Conservation (phyloP, 2,888 invertebrate genomes). For the Eledona agricola region DNA sequence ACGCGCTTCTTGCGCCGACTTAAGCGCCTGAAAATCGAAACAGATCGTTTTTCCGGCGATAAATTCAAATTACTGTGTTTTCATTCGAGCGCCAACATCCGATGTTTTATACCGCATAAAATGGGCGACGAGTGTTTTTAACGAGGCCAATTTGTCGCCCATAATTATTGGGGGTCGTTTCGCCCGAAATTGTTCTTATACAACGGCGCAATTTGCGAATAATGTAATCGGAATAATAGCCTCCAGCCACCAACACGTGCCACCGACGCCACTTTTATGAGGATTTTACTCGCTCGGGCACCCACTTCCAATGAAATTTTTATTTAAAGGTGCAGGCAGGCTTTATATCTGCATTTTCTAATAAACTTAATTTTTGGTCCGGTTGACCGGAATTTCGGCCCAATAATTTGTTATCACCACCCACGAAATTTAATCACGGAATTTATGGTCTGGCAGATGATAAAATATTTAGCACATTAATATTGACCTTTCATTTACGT, state of each 20-base stretch:
- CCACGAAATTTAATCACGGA: too few relatives aligned
- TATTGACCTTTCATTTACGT: too few relatives aligned
- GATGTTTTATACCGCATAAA: conserved; percentile 9
- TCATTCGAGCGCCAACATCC: conserved; percentile 10
- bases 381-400: too few relatives aligned
- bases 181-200: conserved; percentile 2
- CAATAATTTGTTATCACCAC: too few relatives aligned
- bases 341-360: too few relatives aligned
- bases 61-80: conserved; percentile 19
- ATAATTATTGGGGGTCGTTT: conserved; percentile 1
- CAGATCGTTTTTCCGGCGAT: conserved; percentile 15
- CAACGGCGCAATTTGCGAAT: conserved; percentile 13
- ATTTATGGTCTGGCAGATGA: too few relatives aligned
- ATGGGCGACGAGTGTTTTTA: conserved; percentile 9
- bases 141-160: conserved; percentile 9
- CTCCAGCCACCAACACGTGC: not conserved
- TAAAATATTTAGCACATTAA: too few relatives aligned
- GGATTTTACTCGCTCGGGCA: not conserved
- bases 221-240: conserved; percentile 9
- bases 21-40: conserved; percentile 20
- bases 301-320: conserved; percentile 1
- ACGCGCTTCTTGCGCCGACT: conserved; percentile 22
- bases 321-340: not conserved
- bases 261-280: conserved; percentile 1
- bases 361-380: too few relatives aligned